Percentiles rank a stretch among this genome's conserved stretches.
phyloP scores from a whole-genome alignment of 2,113 vertebrate species.

The Periophthalmus modestus region DNA sequence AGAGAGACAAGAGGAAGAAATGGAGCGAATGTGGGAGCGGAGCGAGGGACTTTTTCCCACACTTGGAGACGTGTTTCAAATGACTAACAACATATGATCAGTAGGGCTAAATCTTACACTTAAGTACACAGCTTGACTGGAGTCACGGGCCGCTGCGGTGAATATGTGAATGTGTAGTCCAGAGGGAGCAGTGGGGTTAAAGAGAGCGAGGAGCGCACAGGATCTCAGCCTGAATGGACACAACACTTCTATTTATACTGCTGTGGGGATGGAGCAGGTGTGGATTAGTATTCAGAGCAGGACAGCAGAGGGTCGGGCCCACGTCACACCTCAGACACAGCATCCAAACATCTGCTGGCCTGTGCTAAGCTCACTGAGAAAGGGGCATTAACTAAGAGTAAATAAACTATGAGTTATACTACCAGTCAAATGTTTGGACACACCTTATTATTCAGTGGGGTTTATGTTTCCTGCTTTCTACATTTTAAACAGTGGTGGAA shows the following conservation, averaged over 20 bases:
- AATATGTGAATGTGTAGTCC: constrained; percentile 22
- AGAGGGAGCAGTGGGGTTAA: constrained; percentile 39
- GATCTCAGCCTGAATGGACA: constrained; percentile 61
- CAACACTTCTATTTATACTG: constrained; percentile 66
- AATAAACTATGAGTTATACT: background rate
- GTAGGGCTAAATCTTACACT: constrained; percentile 29
- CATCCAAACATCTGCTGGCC: constrained; percentile 41
- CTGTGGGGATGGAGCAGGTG: constrained; percentile 62
- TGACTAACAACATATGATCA: constrained; percentile 35
- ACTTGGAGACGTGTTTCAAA: constrained; percentile 63
- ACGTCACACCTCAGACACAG: constrained; percentile 66
- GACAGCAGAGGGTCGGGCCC: constrained; percentile 54
- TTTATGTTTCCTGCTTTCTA: no score
- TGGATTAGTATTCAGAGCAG: constrained; percentile 72
- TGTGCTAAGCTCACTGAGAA: background rate
- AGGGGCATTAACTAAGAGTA: background rate
- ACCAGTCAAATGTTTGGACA: no score
- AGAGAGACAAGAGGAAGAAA: constrained; percentile 63
- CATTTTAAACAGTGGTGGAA: no score
- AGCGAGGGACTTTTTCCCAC: constrained; percentile 71
- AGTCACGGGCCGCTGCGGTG: constrained; percentile 10
- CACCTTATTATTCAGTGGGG: no score
- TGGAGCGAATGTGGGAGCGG: constrained; percentile 62
- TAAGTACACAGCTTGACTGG: constrained; percentile 30
- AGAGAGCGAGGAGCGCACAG: constrained; percentile 36